Conservation (phyloP, 2,888 invertebrate species). For the Eilema caniola region DNA sequence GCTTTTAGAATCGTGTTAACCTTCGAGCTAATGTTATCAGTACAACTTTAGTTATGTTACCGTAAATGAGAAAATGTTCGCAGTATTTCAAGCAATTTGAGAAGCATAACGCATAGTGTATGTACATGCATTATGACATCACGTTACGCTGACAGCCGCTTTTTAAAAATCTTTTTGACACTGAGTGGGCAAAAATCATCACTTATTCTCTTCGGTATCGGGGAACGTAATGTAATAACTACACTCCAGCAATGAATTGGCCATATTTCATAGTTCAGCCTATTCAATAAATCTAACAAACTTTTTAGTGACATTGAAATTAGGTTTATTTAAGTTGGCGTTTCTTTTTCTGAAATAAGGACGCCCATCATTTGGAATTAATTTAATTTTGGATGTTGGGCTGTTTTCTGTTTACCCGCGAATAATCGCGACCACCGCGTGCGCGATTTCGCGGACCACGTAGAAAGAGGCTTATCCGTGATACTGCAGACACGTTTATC, state of each 20-base stretch:
- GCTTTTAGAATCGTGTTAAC: slow-evolving; percentile 18
- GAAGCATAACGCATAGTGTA: not conserved
- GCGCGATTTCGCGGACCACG: no score
- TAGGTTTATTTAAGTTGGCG: not conserved
- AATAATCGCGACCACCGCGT: no score
- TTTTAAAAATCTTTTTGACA: not conserved
- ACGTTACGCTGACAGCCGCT: not conserved
- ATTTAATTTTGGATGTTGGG: not conserved
- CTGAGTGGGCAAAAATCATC: not conserved
- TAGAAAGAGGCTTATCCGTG: no score
- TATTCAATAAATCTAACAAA: no score
- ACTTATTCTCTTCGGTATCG: not conserved
- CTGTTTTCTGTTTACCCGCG: no score
- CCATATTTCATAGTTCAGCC: no score
- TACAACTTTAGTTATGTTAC: slow-evolving; percentile 16
- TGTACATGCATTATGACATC: not conserved
- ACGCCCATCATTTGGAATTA: not conserved
- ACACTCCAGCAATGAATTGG: no score
- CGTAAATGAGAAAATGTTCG: slow-evolving; percentile 21
- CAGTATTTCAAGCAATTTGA: slow-evolving; percentile 10
- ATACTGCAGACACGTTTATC: no score
- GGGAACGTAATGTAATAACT: not conserved
- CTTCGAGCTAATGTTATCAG: slow-evolving; percentile 23
- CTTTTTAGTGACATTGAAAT: not conserved
- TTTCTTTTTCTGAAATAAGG: not conserved